phyloP scores from a whole-genome alignment of 1,140 invertebrate species.

The Thaumetopoea pityocampa region DNA sequence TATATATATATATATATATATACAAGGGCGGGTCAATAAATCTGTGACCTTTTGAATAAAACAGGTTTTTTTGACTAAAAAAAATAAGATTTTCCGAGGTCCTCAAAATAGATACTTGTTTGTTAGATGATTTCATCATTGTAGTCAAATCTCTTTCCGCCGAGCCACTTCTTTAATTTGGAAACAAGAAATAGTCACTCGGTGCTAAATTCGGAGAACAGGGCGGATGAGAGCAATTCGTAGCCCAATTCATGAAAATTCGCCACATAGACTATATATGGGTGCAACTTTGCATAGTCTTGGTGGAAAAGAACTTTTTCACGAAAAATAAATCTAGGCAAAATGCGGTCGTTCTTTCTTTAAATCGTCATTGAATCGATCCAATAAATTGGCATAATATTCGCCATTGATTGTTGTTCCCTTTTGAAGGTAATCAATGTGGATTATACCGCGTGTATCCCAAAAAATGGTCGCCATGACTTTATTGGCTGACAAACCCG shows the following conservation, averaged over 20 bases:
- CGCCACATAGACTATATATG: constrained; percentile 33
- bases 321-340: too few species aligned
- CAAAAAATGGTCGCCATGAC: constrained; percentile 6
- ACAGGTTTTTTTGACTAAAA: neutral
- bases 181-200: constrained; percentile 17
- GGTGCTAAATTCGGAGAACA: constrained; percentile 12
- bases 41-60: constrained; percentile 8
- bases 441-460: constrained; percentile 6
- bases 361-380: constrained; percentile 11
- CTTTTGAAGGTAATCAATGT: constrained; percentile 11
- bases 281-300: constrained; percentile 49
- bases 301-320: constrained; percentile 56
- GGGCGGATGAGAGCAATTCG: constrained; percentile 34
- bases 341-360: constrained; percentile 37
- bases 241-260: constrained; percentile 51
- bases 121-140: constrained; percentile 16
- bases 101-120: constrained; percentile 19
- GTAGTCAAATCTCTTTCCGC: constrained; percentile 17
- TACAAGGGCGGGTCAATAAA: constrained; percentile 8
- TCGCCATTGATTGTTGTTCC: constrained; percentile 18
- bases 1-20: too few species aligned
- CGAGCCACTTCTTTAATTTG: constrained; percentile 19
- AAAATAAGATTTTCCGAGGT: constrained; percentile 9
- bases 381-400: constrained; percentile 22
- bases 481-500: constrained; percentile 1